Evolutionary conservation across 2,113 vertebrate species (phyloP).

Genomic region (Conger conger): DNA sequence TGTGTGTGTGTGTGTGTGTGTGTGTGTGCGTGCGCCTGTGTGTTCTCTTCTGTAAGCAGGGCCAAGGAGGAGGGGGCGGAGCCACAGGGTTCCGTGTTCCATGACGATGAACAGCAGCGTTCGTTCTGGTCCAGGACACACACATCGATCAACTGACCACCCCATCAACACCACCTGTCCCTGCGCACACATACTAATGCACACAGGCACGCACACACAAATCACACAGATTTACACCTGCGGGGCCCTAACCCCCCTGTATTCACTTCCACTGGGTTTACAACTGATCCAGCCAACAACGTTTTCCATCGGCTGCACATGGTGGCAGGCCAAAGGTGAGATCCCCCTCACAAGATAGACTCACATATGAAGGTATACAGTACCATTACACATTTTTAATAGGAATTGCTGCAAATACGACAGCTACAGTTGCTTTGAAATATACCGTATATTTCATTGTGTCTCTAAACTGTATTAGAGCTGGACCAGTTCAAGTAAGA

Average conservation of each 20-base stretch:
- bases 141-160: background rate
- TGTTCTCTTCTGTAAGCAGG: background rate
- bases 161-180: conserved; percentile 3
- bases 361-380: background rate
- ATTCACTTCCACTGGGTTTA: background rate
- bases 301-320: conserved; percentile 43
- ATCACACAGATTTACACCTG: background rate
- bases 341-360: background rate
- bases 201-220: background rate
- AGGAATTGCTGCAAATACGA: background rate
- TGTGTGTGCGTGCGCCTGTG: background rate
- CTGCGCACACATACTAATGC: conserved; percentile 13
- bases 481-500: too few species aligned
- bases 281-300: background rate
- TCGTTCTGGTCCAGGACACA: background rate
- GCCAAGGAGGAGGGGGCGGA: background rate
- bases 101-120: background rate
- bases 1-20: conserved; percentile 6
- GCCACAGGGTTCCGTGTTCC: background rate
- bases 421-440: background rate
- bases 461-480: too few species aligned
- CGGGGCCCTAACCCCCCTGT: background rate
- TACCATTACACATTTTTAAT: background rate
- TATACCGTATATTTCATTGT: background rate
- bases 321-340: background rate